Conservation (phyloP, 2,113 vertebrate genomes). For the Tachysurus vachellii region DNA sequence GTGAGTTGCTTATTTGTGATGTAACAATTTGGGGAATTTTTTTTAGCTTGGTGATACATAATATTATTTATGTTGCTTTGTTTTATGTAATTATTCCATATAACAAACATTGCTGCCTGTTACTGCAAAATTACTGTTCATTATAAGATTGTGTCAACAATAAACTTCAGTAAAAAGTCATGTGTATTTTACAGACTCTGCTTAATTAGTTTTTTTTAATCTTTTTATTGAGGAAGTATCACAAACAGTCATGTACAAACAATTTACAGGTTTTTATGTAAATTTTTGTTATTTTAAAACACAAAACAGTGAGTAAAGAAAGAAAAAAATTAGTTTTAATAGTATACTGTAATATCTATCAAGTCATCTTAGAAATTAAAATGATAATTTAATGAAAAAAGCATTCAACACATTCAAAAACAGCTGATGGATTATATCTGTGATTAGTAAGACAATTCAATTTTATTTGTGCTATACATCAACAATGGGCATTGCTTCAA, state of each 20-base stretch:
- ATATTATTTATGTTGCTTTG: constrained; percentile 47
- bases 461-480: too few relatives aligned
- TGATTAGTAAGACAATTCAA: neutral
- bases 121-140: constrained; percentile 40
- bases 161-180: neutral
- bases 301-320: too few relatives aligned
- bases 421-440: neutral
- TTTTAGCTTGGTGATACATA: constrained; percentile 38
- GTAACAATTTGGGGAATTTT: constrained; percentile 57
- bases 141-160: neutral
- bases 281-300: too few relatives aligned
- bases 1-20: constrained; percentile 30
- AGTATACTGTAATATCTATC: neutral
- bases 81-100: constrained; percentile 30
- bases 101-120: constrained; percentile 21
- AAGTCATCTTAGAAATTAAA: neutral
- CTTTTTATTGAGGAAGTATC: too few relatives aligned
- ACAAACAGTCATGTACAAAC: too few relatives aligned
- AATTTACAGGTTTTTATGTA: too few relatives aligned
- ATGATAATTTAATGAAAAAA: neutral
- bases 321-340: neutral
- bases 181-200: neutral
- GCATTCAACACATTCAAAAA: neutral
- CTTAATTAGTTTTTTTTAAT: too few relatives aligned
- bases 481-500: too few relatives aligned